A percentile compares a stretch with the other conserved stretches of the same genome.
Conservation (phyloP, 2,113 vertebrate species). For the Solea senegalensis region DNA sequence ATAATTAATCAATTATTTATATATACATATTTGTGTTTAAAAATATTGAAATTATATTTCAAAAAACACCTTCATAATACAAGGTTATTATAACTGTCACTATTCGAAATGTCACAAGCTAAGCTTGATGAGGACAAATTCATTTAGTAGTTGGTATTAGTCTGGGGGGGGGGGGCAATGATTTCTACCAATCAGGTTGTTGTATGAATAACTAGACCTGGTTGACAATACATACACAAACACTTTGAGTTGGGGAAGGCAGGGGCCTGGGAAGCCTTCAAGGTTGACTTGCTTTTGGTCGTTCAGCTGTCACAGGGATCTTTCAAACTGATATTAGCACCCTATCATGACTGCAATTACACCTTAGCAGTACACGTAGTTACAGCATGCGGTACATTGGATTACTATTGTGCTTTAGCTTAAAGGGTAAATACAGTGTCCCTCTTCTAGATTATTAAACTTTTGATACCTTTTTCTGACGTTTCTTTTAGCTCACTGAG, state of each 20-base stretch:
- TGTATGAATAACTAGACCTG: not conserved
- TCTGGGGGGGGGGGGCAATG: not conserved
- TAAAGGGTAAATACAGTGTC: accelerated
- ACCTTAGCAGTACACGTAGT: slow-evolving; percentile 12
- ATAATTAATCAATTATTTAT: too few relatives aligned
- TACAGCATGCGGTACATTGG: slow-evolving; percentile 9
- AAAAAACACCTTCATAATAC: not conserved
- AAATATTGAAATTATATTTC: not conserved
- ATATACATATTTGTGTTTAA: too few relatives aligned
- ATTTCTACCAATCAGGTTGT: not conserved
- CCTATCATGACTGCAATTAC: not conserved
- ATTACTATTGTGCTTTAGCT: not conserved
- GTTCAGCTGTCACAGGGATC: slow-evolving; percentile 32
- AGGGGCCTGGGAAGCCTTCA: slow-evolving; percentile 1
- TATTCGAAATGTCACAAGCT: not conserved
- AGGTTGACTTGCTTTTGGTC: slow-evolving; percentile 31
- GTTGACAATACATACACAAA: not conserved
- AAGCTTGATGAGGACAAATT: too few relatives aligned
- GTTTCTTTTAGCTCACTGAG: not conserved
- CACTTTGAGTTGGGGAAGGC: not conserved
- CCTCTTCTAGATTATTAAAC: not conserved
- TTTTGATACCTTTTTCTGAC: not conserved
- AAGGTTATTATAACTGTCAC: not conserved
- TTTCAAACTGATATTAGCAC: slow-evolving; percentile 10
- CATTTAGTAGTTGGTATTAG: too few relatives aligned